Conservation (phyloP, 2,113 vertebrate species). For the Arothron firmamentum region DNA sequence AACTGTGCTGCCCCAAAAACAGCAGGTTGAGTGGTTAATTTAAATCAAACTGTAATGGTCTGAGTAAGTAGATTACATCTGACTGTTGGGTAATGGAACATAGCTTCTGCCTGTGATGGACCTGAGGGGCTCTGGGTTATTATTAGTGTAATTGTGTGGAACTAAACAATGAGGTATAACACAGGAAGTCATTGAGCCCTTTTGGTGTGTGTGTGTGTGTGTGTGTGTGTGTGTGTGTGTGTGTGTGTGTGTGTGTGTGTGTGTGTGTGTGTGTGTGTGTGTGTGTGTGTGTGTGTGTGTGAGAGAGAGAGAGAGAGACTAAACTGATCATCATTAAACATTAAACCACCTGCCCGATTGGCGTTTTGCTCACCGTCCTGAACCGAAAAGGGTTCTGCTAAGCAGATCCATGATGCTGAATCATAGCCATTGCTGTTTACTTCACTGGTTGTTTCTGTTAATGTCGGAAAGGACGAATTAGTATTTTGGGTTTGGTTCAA, state of each 20-base stretch:
- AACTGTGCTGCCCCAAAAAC: too few relatives aligned
- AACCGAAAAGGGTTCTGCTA: background rate
- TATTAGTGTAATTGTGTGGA: conserved; percentile 69
- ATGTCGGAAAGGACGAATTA: too few relatives aligned
- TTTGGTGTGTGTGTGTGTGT: conserved; percentile 14
- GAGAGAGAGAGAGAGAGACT: background rate
- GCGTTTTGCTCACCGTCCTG: background rate
- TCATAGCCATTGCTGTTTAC: too few relatives aligned
- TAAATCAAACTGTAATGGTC: conserved; percentile 40
- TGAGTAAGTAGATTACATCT: conserved; percentile 55
- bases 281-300: conserved; percentile 1
- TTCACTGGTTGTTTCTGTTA: too few relatives aligned
- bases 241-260: background rate
- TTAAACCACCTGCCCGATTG: background rate
- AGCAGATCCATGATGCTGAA: too few relatives aligned
- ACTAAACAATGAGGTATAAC: conserved; percentile 61
- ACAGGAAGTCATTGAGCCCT: conserved; percentile 29
- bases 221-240: too few relatives aligned
- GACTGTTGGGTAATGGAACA: conserved; percentile 44
- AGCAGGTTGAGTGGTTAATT: conserved; percentile 33
- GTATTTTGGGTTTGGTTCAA: too few relatives aligned
- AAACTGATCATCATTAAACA: background rate
- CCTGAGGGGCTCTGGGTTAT: conserved; percentile 59
- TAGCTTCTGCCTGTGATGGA: conserved; percentile 47
- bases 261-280: conserved; percentile 15